Conservation (phyloP, 2,888 invertebrate genomes). For the Callosobruchus maculatus region DNA sequence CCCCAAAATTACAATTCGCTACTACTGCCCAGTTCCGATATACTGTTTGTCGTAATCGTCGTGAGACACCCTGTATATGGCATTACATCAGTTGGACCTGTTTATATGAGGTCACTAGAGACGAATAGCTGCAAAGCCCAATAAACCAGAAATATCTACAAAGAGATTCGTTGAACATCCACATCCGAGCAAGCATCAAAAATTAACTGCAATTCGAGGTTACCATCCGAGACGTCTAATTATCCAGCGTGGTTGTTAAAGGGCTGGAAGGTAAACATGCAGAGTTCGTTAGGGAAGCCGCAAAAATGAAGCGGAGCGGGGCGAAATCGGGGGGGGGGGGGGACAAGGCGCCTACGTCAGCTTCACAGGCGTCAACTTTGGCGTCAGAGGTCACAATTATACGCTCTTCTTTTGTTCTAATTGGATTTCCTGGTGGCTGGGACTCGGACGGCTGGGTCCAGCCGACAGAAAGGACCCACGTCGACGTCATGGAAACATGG, state of each 20-base stretch:
- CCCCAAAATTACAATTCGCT: too few species aligned
- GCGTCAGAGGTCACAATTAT: neutral
- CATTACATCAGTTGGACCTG: too few species aligned
- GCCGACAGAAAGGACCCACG: neutral
- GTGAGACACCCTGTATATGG: too few species aligned
- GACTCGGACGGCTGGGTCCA: neutral
- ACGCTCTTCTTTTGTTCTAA: neutral
- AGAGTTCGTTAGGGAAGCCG: neutral
- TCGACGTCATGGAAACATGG: neutral
- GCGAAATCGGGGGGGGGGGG: neutral
- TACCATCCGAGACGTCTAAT: neutral
- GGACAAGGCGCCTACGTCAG: neutral
- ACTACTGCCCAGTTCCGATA: too few species aligned
- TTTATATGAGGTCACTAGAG: too few species aligned
- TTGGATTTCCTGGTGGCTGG: neutral
- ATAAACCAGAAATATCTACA: too few species aligned
- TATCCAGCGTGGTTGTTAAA: neutral
- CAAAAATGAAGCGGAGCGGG: neutral
- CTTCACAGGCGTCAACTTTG: neutral
- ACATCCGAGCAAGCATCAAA: neutral
- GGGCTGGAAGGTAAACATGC: neutral
- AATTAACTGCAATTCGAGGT: neutral
- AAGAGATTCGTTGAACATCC: too few species aligned
- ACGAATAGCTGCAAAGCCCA: too few species aligned
- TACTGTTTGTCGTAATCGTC: too few species aligned